phyloP scores from a whole-genome alignment of 2,113 vertebrate species.

The Steatornis caripensis region DNA sequence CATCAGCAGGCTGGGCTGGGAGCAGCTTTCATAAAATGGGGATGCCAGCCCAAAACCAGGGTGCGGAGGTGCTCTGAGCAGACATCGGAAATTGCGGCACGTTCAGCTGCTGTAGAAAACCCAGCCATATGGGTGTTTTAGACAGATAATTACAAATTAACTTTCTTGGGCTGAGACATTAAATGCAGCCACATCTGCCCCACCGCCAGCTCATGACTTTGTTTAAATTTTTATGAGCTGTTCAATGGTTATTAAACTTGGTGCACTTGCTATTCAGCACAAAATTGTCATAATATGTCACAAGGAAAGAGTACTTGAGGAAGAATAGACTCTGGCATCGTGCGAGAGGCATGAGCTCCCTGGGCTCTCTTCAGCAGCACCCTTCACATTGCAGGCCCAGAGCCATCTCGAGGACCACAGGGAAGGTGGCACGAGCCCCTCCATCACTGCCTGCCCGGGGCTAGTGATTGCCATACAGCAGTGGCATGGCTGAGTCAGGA shows the following conservation, averaged over 20 bases:
- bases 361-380: background rate
- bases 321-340: background rate
- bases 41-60: background rate
- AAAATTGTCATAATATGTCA: background rate
- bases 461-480: background rate
- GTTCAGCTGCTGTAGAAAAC: background rate
- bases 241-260: background rate
- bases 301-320: background rate
- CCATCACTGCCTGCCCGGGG: background rate
- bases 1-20: background rate
- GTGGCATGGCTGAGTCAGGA: background rate
- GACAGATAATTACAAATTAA: background rate
- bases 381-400: background rate
- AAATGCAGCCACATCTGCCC: background rate
- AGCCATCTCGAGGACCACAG: background rate
- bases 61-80: background rate
- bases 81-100: rapidly evolving
- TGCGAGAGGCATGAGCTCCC: background rate
- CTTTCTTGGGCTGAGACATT: background rate
- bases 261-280: background rate
- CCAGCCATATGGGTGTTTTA: background rate
- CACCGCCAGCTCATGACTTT: background rate
- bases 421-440: background rate
- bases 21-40: background rate
- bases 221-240: slow-evolving; percentile 19